Conservation (phyloP, 2,797 vertebrate genomes). For the Myoxocephalus aenaeus region DNA sequence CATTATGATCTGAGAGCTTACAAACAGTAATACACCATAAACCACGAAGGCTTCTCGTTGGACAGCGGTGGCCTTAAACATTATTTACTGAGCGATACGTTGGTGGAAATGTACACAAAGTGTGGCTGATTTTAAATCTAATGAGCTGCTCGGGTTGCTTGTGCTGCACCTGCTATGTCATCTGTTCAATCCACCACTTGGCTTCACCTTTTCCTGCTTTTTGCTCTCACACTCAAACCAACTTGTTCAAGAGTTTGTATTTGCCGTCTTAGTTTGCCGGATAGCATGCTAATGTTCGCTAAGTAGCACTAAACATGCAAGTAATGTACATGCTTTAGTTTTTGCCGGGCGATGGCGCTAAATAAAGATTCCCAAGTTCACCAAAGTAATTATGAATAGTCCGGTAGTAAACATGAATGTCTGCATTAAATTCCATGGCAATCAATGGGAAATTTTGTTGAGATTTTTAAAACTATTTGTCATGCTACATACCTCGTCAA, state of each 20-base stretch:
- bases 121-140: not conserved
- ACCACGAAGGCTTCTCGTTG: not conserved
- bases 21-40: not conserved
- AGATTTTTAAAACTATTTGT: too few relatives aligned
- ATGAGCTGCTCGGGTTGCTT: not conserved
- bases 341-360: too few relatives aligned
- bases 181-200: not conserved
- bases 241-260: not conserved
- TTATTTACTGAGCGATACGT: not conserved
- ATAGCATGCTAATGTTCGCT: too few relatives aligned
- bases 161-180: not conserved
- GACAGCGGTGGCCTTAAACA: not conserved
- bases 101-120: not conserved
- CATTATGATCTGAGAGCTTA: not conserved
- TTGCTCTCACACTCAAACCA: not conserved
- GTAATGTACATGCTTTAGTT: not conserved
- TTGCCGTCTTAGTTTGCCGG: not conserved
- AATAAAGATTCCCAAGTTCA: not conserved
- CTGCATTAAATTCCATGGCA: not conserved
- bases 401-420: not conserved
- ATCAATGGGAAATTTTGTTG: not conserved
- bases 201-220: not conserved
- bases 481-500: too few relatives aligned
- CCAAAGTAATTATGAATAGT: not conserved
- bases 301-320: not conserved